These are phyloP conservation scores for Lasius fuliginosus DNA, from an alignment of 2,888 invertebrate species.

Conservation along the genomic window DNA sequence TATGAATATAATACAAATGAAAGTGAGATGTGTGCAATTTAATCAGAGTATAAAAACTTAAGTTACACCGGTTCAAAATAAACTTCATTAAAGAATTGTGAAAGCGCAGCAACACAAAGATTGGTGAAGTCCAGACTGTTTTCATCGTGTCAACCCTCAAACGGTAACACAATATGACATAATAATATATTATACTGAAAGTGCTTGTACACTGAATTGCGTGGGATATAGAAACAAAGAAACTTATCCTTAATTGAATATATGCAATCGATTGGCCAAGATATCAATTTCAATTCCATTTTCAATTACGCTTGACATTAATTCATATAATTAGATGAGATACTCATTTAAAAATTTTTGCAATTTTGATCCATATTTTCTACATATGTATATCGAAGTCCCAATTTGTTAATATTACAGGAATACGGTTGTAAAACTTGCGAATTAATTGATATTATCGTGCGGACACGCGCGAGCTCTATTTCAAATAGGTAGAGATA, in stretches of 20 bases:
- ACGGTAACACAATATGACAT: not conserved
- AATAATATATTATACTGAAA: not conserved
- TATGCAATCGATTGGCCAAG: not conserved
- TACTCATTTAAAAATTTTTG: not conserved
- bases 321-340: not conserved
- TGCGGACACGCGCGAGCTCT: not conserved
- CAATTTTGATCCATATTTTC: slow-evolving; percentile 7
- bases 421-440: not conserved
- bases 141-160: not conserved
- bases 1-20: not conserved
- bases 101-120: slow-evolving; percentile 18
- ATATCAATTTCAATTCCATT: not conserved
- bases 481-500: not conserved
- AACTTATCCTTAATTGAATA: slow-evolving; percentile 4
- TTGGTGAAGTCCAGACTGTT: not conserved
- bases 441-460: not conserved
- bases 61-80: not conserved
- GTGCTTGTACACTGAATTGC: not conserved
- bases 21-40: not conserved
- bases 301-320: not conserved
- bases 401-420: slow-evolving; percentile 9
- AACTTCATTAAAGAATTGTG: not conserved
- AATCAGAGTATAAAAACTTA: not conserved
- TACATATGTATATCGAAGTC: not conserved
- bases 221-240: not conserved